Conservation (phyloP, 1,140 invertebrate species). For the Tetramorium parvispinum region DNA sequence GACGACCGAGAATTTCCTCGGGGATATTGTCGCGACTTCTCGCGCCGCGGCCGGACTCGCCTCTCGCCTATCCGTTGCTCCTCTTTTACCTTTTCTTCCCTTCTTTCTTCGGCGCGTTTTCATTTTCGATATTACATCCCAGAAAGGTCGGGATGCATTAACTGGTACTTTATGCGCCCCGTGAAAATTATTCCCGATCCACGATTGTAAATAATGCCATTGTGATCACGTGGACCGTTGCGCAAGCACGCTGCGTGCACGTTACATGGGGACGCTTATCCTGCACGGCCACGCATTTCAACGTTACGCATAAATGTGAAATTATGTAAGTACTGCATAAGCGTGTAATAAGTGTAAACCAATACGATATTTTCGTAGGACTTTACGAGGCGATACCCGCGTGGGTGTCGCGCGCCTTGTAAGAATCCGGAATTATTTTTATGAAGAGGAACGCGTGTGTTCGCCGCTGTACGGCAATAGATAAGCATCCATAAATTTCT, state of each 20-base stretch:
- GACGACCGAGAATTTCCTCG: slow-evolving; percentile 64
- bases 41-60: slow-evolving; percentile 16
- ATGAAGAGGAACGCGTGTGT: slow-evolving; percentile 47
- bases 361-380: slow-evolving; percentile 66
- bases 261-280: slow-evolving; percentile 24
- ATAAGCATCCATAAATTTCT: slow-evolving; percentile 65
- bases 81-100: neutral
- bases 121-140: neutral
- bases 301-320: slow-evolving; percentile 49
- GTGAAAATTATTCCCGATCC: slow-evolving; percentile 46
- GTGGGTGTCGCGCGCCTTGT: slow-evolving; percentile 55
- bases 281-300: slow-evolving; percentile 22
- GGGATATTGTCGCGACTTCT: slow-evolving; percentile 59
- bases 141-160: slow-evolving; percentile 42
- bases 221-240: slow-evolving; percentile 33
- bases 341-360: slow-evolving; percentile 65
- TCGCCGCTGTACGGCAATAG: slow-evolving; percentile 16
- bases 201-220: slow-evolving; percentile 41
- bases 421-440: slow-evolving; percentile 53
- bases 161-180: slow-evolving; percentile 40
- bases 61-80: neutral
- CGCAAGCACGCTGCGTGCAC: slow-evolving; percentile 19
- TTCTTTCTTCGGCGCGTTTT: neutral
- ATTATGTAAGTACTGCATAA: slow-evolving; percentile 67
- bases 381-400: slow-evolving; percentile 66